Percentiles rank a stretch among this genome's conserved stretches.
These are phyloP conservation scores for Acrobasis consociella DNA, from an alignment of 2,888 invertebrate genomes.

Conservation along the genomic window DNA sequence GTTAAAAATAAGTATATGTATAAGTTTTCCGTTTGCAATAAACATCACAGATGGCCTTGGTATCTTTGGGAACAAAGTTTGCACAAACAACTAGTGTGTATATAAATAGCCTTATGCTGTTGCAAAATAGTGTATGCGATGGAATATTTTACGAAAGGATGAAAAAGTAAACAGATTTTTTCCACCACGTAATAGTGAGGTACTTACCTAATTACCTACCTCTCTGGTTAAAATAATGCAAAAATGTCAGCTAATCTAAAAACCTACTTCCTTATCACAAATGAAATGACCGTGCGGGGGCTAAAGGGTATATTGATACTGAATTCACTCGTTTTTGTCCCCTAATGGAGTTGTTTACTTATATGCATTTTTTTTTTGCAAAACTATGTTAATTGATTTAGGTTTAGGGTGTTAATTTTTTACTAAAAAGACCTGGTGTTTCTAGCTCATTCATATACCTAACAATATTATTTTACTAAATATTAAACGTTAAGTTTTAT, in stretches of 20 bases:
- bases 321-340: background rate
- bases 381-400: background rate
- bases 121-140: background rate
- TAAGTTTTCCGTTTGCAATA: too few species aligned
- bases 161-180: background rate
- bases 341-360: background rate
- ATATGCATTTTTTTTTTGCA: background rate
- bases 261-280: background rate
- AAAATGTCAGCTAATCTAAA: background rate
- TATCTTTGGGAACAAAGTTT: background rate
- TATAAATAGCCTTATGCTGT: too few species aligned
- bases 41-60: background rate
- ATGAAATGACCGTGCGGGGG: background rate
- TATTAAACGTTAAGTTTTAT: too few species aligned
- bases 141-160: background rate
- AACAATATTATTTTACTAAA: too few species aligned
- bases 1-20: too few species aligned
- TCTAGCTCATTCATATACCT: too few species aligned
- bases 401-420: too few species aligned
- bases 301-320: background rate
- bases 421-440: too few species aligned
- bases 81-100: background rate
- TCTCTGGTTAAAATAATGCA: too few species aligned
- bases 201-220: background rate
- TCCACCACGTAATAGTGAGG: background rate